Percentiles rank a stretch among this genome's conserved stretches.
These are phyloP conservation scores for Clusia tigrina DNA, from an alignment of 2,888 invertebrate species.

Conservation along the genomic window DNA sequence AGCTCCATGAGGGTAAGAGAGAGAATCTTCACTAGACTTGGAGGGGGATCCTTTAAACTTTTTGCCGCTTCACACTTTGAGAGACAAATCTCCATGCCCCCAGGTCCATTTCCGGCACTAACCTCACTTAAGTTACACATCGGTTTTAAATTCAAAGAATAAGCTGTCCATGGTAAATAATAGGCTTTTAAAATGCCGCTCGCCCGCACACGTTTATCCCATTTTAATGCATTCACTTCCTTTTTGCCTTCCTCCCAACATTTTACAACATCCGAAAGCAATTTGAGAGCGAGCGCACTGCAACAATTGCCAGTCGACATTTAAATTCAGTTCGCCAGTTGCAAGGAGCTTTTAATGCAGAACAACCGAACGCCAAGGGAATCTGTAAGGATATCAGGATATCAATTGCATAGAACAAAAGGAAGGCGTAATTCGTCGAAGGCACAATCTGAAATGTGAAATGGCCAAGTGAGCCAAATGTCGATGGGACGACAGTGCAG, in stretches of 20 bases:
- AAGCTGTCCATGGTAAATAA: too few species aligned
- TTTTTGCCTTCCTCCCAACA: not conserved
- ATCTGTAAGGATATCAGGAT: constrained; percentile 8
- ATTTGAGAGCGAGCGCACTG: not conserved
- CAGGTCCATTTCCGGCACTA: too few species aligned
- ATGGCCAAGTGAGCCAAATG: constrained; percentile 1
- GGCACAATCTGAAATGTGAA: not conserved
- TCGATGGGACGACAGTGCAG: not conserved
- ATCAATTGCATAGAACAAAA: not conserved
- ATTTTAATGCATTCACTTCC: not conserved
- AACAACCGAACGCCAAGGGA: not conserved
- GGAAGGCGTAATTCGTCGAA: not conserved
- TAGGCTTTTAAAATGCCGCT: too few species aligned
- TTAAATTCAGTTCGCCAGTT: not conserved
- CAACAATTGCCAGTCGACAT: not conserved
- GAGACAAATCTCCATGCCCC: too few species aligned
- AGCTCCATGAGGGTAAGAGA: too few species aligned
- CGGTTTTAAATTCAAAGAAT: not conserved
- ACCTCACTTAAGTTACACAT: not conserved
- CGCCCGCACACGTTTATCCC: too few species aligned
- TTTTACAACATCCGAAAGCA: not conserved
- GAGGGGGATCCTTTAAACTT: too few species aligned
- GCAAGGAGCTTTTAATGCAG: not conserved
- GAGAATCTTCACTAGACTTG: too few species aligned
- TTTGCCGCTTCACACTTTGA: too few species aligned